These are phyloP conservation scores for Campylomormyrus numenius DNA, from an alignment of 2,113 vertebrate species.

Conservation along the genomic window DNA sequence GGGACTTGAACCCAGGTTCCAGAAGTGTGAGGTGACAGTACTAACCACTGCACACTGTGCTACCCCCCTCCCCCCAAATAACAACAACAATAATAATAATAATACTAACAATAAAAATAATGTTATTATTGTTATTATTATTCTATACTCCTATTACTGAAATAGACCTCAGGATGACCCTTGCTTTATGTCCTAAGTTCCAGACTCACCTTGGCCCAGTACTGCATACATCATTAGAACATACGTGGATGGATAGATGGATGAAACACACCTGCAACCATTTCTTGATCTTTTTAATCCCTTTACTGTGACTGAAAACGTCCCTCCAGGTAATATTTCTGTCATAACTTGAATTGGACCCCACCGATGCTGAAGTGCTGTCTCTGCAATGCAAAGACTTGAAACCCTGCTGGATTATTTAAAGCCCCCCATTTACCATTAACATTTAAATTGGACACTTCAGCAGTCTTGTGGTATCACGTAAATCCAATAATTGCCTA, in stretches of 20 bases:
- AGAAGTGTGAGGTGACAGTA: too few species aligned
- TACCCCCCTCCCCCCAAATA: too few species aligned
- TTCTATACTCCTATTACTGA: background rate
- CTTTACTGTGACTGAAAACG: background rate
- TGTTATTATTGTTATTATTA: background rate
- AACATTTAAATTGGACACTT: conserved; percentile 2
- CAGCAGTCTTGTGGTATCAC: background rate
- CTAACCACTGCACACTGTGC: too few species aligned
- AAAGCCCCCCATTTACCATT: background rate
- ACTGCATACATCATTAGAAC: background rate
- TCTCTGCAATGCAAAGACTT: background rate
- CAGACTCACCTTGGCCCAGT: background rate
- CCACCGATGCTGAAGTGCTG: background rate
- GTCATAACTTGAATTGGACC: background rate
- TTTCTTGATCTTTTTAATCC: background rate
- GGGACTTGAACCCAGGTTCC: too few species aligned
- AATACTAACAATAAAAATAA: too few species aligned
- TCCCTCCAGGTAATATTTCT: background rate
- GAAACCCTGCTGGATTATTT: background rate
- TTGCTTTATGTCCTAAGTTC: background rate
- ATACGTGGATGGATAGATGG: background rate
- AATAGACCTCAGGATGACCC: background rate
- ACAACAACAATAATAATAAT: too few species aligned
- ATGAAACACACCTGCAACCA: background rate
- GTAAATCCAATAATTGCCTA: background rate